These are phyloP conservation scores for Pantherophis alleghaniensis DNA, from an alignment of 2,797 vertebrate species.

Conservation along the genomic window DNA sequence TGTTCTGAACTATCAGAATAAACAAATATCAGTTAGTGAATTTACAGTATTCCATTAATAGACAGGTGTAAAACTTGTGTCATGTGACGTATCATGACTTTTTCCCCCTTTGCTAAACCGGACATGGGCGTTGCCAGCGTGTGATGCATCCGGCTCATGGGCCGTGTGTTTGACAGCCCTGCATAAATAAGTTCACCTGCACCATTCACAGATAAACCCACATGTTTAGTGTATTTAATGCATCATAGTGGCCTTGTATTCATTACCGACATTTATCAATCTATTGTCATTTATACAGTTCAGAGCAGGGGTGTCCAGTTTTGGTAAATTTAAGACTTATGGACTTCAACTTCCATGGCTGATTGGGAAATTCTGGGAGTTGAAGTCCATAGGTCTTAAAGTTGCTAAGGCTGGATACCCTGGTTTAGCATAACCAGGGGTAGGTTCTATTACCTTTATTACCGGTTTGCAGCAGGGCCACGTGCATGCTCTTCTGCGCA, in stretches of 20 bases:
- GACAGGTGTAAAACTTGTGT: no score
- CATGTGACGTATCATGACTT: no score
- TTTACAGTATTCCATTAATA: slow-evolving; percentile 3
- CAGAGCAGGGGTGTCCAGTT: not conserved
- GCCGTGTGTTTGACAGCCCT: no score
- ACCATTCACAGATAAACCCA: not conserved
- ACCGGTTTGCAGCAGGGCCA: no score
- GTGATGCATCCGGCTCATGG: no score
- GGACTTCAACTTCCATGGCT: not conserved
- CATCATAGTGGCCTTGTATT: not conserved
- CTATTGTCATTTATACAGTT: not conserved
- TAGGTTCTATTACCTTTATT: no score
- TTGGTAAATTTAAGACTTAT: not conserved
- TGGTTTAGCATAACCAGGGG: not conserved
- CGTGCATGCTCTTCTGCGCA: no score
- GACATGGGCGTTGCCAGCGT: no score
- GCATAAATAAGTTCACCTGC: not conserved
- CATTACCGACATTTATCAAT: not conserved
- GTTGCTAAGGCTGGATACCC: not conserved
- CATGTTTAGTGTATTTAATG: slow-evolving; percentile 8
- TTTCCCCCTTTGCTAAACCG: no score
- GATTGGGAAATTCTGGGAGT: not conserved
- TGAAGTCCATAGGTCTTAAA: not conserved
- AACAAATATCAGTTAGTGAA: slow-evolving; percentile 2
- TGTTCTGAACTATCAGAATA: not conserved